Evolutionary conservation across 2,888 invertebrate species (phyloP).

Genomic region (Hofmannophila pseudospretella): DNA sequence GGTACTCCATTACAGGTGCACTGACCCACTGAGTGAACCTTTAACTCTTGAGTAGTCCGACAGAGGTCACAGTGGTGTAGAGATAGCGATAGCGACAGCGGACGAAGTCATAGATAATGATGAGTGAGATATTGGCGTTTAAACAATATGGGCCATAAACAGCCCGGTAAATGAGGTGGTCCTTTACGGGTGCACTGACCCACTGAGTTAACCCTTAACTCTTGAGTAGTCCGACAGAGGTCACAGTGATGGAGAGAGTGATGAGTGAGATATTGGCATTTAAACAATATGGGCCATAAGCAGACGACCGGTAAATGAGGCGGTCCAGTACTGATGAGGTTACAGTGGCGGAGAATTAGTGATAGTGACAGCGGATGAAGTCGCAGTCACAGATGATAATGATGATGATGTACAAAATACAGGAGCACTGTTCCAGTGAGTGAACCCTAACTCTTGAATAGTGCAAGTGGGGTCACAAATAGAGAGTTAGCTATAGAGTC

Average conservation of each 20-base stretch:
- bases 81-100: no score
- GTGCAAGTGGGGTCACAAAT: neutral
- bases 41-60: neutral
- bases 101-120: no score
- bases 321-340: slow-evolving; percentile 2
- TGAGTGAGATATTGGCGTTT: slow-evolving; percentile 18
- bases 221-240: neutral
- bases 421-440: slow-evolving; percentile 8
- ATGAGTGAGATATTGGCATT: slow-evolving; percentile 18
- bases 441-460: slow-evolving; percentile 1
- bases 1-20: slow-evolving; percentile 6
- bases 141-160: slow-evolving; percentile 9
- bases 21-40: slow-evolving; percentile 8
- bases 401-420: no score
- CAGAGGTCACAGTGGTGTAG: neutral
- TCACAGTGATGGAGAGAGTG: neutral
- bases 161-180: slow-evolving; percentile 2
- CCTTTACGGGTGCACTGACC: slow-evolving; percentile 9
- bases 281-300: slow-evolving; percentile 9
- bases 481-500: no score
- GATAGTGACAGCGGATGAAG: no score
- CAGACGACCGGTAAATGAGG: slow-evolving; percentile 3
- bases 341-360: no score
- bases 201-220: slow-evolving; percentile 5
- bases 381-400: no score